phyloP scores from a whole-genome alignment of 2,888 invertebrate species.

The Lacanobia oleracea region DNA sequence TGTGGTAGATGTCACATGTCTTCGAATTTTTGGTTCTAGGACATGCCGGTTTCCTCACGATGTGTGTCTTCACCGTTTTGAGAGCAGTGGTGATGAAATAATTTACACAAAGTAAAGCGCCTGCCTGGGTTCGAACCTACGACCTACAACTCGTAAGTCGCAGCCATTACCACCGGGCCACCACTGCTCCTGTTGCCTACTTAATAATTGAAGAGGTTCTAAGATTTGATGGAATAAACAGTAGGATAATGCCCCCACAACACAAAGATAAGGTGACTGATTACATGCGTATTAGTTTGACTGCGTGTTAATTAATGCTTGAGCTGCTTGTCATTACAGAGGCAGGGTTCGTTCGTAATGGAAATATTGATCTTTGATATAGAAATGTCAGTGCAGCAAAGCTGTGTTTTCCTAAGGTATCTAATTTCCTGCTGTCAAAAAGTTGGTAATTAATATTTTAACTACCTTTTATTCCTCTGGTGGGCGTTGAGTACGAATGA shows the following conservation, averaged over 20 bases:
- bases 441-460: background rate
- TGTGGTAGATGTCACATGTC: too few species aligned
- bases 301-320: conserved; percentile 39
- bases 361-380: background rate
- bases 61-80: too few species aligned
- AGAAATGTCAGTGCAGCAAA: background rate
- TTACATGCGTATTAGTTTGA: conserved; percentile 31
- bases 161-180: too few species aligned
- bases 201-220: conserved; percentile 28
- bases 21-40: too few species aligned
- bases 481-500: background rate
- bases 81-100: too few species aligned
- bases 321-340: conserved; percentile 23
- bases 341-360: background rate
- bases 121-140: too few species aligned
- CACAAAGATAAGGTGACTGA: conserved; percentile 15
- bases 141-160: too few species aligned
- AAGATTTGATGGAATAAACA: conserved; percentile 30
- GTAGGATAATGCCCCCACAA: conserved; percentile 12
- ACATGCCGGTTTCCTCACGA: too few species aligned
- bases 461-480: background rate
- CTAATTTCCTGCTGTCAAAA: background rate
- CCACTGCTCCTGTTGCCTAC: conserved; percentile 11
- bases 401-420: background rate
- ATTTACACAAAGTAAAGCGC: too few species aligned